These are phyloP conservation scores for Rhodeus uyekii DNA, from an alignment of 2,797 vertebrate species.

Conservation along the genomic window DNA sequence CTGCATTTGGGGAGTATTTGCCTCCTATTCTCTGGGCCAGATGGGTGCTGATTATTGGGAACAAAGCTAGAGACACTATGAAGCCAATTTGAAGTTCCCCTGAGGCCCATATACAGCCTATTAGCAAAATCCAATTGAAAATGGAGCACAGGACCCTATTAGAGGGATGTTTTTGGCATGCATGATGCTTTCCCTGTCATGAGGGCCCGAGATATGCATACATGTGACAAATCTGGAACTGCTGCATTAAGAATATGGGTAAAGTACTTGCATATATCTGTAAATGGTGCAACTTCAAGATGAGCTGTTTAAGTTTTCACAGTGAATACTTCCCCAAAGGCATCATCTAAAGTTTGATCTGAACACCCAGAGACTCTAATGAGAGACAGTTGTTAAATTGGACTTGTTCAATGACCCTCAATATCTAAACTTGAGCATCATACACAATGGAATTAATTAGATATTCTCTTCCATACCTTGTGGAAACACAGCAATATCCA, in stretches of 20 bases:
- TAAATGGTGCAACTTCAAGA: conserved; percentile 5
- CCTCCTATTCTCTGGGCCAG: conserved; percentile 60
- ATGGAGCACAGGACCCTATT: conserved; percentile 58
- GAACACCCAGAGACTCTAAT: conserved; percentile 25
- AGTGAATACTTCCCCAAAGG: neutral
- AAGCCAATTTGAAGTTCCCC: conserved; percentile 61
- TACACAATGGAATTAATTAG: conserved; percentile 30
- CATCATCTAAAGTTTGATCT: conserved; percentile 13
- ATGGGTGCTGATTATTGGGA: conserved; percentile 66
- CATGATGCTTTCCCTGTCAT: conserved; percentile 51
- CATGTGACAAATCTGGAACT: conserved; percentile 38
- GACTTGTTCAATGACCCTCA: conserved; percentile 2
- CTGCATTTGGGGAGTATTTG: conserved; percentile 52
- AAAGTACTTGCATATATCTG: conserved; percentile 12
- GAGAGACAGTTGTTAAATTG: conserved; percentile 31
- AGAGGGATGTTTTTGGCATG: conserved; percentile 52
- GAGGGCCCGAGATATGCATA: conserved; percentile 43
- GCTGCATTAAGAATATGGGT: conserved; percentile 25
- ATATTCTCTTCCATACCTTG: neutral
- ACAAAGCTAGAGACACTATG: conserved; percentile 57
- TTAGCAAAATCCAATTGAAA: conserved; percentile 66
- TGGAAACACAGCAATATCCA: conserved; percentile 4
- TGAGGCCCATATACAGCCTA: conserved; percentile 57
- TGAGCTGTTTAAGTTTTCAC: conserved; percentile 32
- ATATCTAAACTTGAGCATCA: neutral